Base-by-base conservation (phyloP, 2,888 invertebrate genomes). In the Amblyjoppa fuscipennis region DNA sequence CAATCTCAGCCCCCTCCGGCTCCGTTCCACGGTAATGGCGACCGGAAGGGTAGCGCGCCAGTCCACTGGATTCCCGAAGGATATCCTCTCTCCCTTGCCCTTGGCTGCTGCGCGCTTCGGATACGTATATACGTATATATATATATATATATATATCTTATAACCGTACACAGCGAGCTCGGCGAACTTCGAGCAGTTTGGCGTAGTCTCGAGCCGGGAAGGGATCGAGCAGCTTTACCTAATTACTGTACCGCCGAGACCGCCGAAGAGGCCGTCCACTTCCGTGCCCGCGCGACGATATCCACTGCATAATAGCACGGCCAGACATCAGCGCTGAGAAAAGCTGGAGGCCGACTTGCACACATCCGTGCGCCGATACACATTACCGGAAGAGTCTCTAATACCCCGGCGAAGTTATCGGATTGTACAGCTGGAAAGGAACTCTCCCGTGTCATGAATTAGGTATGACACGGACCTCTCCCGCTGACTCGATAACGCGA, bases 401-500 rank as follows among this genome's bases (percentile, higher is more conserved):
- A 64, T 64, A 34, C 61, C 61, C 25, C 66, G 75, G 61, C 73
- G 70, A 83, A 85, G 41, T 82, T 82, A 82, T 82, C 76, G 85
- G 38, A 82, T 82, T 64, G 76, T 28, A 61, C 69, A 80, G 80
- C 69, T 86, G 90, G 88, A 90, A 90, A 90, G 87, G 89, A 90
- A 70, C 75, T 66, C 68, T 66, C 53, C 28, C 34, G 34, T 34
- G 64, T 86, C 88, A 92, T 92, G 92, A 93, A 92, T 92, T 92
- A 92, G 88, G 88, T 91, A 91, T 91, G 90, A 91, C 90, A 90
- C 88, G 71, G 68, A 66, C 66, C 90, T 86, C 84, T 85, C 83
- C 59, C 71, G 69, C 49, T 73, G 64, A 77, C 69, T 53, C 51
- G 71, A 84, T 88, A 89, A 88, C 87, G 89, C 86, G 61, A 77